Base-by-base conservation (phyloP, 2,797 vertebrate species). In the Sarcophilus harrisii region DNA sequence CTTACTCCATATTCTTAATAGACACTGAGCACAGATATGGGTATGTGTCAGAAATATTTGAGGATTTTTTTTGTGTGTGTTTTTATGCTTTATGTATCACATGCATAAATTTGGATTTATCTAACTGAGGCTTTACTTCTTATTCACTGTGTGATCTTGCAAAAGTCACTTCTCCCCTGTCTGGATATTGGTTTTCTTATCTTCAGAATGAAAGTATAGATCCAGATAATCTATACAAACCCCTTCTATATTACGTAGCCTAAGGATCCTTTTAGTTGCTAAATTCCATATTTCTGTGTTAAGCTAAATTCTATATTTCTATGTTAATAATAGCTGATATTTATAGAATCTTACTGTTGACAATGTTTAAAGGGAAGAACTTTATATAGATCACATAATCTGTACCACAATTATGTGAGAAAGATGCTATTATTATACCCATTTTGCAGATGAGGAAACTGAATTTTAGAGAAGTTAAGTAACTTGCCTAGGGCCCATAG, bases 401-500 rank as follows among this genome's bases (percentile, higher is more conserved):
- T 62, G 49, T 45, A 93, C 58, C 45, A 57, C 21, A 91, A 5
- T 91, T 52, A 90, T 94, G 60, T 92, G 52, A 94, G 57, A 32
- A 45, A 94, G 49, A 55, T 45, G 45, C 13, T 49, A 13, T 32
- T 60, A 27, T 58, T 81, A n/a, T 60, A 32, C 58, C 27, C 57
- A 90, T 1, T 58, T 58, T 92, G 38, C 24, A 92, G 49, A 94
- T 54, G 4, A 54, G 58, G 45, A 10, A 81, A 58, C 57, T 87
- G 5, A 4, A 27, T 45, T 55, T 52, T 92, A 58, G 91, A 95
- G 21, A 52, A 6, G 52, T 9, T 32, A 90, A 16, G 3, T 54
- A 38, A 81, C 28, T 38, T 52, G 12, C 29, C 93, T 54, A n/a
- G 59, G 21, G 38, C 32, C 38, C 9, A 27, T 14, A 5, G 3